phyloP scores from a whole-genome alignment of 2,888 invertebrate species.

The Sialis lutaria region DNA sequence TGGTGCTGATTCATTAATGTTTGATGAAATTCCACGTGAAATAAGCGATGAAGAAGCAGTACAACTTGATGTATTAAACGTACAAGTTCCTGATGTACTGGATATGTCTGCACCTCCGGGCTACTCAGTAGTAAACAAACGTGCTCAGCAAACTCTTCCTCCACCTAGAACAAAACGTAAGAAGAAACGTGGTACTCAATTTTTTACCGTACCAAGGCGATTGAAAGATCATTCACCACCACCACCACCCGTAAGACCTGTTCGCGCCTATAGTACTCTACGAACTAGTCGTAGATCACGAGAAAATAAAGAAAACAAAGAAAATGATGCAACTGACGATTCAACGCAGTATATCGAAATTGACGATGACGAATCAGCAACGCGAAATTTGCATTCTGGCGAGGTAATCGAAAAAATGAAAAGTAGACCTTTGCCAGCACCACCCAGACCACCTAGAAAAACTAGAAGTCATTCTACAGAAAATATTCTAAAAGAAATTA shows the following conservation, averaged over 20 bases:
- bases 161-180: constrained; percentile 36
- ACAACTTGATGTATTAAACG: constrained; percentile 17
- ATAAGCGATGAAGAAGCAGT: constrained; percentile 20
- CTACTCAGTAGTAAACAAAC: constrained; percentile 63
- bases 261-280: constrained; percentile 40
- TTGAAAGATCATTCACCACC: constrained; percentile 25
- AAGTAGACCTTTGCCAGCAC: constrained; percentile 69
- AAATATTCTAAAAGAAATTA: constrained; percentile 12
- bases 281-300: constrained; percentile 41
- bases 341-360: constrained; percentile 43
- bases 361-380: constrained; percentile 33
- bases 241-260: constrained; percentile 34
- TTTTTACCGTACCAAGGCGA: constrained; percentile 46
- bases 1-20: constrained; percentile 45
- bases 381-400: constrained; percentile 51
- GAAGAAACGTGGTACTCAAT: constrained; percentile 33
- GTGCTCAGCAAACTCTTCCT: constrained; percentile 40
- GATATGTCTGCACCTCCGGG: constrained; percentile 29
- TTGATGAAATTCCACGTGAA: constrained; percentile 24
- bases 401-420: constrained; percentile 69
- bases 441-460: constrained; percentile 62
- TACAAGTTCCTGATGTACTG: constrained; percentile 17
- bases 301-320: constrained; percentile 31
- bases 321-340: constrained; percentile 21
- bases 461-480: constrained; percentile 18